Evolutionary conservation across 2,113 vertebrate species (phyloP).

Genomic region (Cyprinodon variegatus): DNA sequence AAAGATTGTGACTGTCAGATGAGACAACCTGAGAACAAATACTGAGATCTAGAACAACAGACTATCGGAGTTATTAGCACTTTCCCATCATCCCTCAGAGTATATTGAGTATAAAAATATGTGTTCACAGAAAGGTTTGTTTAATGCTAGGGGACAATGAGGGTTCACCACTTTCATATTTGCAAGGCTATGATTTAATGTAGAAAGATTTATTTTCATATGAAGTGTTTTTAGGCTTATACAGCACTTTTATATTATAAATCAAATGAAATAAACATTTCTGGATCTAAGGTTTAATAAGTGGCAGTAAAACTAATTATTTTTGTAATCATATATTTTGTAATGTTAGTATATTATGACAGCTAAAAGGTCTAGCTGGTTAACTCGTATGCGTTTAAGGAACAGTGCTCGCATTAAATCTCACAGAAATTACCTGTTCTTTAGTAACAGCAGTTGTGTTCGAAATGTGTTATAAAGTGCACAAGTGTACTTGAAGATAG

Average conservation of each 20-base stretch:
- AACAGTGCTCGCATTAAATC: background rate
- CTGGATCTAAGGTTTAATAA: background rate
- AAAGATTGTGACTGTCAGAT: slow-evolving; percentile 21
- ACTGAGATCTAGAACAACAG: slow-evolving; percentile 18
- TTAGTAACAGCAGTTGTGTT: background rate
- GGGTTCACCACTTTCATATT: background rate
- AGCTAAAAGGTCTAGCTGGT: background rate
- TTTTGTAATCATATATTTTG: background rate
- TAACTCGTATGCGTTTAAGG: background rate
- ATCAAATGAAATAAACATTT: background rate
- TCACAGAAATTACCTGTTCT: background rate
- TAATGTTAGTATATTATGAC: background rate
- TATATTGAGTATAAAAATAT: background rate
- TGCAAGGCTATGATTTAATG: background rate
- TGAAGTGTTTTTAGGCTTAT: slow-evolving; percentile 9
- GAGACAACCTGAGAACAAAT: slow-evolving; percentile 20
- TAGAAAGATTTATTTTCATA: slow-evolving; percentile 26
- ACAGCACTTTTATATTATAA: background rate
- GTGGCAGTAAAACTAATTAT: background rate
- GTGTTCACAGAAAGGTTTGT: background rate
- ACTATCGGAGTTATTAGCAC: background rate
- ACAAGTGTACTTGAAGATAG: background rate
- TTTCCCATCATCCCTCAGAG: background rate
- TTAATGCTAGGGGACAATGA: background rate
- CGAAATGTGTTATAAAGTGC: background rate